A percentile compares a stretch with the other conserved stretches of the same genome.
These are phyloP conservation scores for Clamator glandarius DNA, from an alignment of 2,797 vertebrate species.

Conservation along the genomic window DNA sequence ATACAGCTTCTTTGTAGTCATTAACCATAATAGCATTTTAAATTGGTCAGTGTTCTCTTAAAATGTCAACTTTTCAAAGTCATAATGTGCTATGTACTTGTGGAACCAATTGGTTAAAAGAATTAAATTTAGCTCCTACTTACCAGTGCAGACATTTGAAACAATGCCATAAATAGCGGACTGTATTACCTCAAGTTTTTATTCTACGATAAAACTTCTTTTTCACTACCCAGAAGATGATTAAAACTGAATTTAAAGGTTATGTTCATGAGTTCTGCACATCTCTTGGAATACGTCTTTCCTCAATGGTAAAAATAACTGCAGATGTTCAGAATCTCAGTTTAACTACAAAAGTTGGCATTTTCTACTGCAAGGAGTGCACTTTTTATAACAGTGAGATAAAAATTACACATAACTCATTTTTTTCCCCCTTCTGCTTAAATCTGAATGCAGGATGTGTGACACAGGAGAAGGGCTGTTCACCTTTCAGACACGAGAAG, in stretches of 20 bases:
- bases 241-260: constrained; percentile 29
- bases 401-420: background rate
- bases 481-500: constrained; percentile 99
- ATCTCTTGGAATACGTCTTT: background rate
- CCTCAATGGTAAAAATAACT: constrained; percentile 16
- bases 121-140: background rate
- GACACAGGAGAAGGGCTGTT: constrained; percentile 99
- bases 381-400: background rate
- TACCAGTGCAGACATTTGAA: background rate
- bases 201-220: background rate
- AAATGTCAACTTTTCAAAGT: background rate
- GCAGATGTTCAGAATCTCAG: background rate
- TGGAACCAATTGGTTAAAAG: background rate
- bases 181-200: background rate
- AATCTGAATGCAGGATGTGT: constrained; percentile 90
- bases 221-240: background rate
- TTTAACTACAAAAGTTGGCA: background rate
- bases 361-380: background rate
- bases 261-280: background rate
- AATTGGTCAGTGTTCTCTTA: background rate
- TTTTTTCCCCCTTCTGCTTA: background rate
- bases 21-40: background rate
- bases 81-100: background rate
- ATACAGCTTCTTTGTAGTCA: background rate
- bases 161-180: background rate